A percentile compares a stretch with the other conserved stretches of the same genome.
These are phyloP conservation scores for Leptoteleia sp. DNA, from an alignment of 1,140 invertebrate genomes.

Conservation along the genomic window DNA sequence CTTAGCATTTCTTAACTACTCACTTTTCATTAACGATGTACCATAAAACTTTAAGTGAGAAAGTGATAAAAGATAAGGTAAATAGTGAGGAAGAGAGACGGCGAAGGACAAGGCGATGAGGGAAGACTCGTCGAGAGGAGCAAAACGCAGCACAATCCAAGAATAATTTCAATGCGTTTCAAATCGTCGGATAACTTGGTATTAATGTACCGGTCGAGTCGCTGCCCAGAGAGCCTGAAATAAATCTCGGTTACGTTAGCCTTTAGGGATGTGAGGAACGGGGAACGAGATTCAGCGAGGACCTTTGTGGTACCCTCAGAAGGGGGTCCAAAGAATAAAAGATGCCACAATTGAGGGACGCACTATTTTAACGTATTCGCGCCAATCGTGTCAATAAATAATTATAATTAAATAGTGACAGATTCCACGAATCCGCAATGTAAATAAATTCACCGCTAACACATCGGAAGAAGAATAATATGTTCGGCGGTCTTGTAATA, in stretches of 20 bases:
- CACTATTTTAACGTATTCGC: conserved; percentile 1
- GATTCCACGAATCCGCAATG: not conserved
- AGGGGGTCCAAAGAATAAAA: conserved; percentile 22
- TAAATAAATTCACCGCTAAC: not conserved
- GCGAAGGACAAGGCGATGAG: too few relatives aligned
- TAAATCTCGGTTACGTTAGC: conserved; percentile 48
- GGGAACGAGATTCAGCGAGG: conserved; percentile 14
- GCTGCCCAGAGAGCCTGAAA: conserved; percentile 44
- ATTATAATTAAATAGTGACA: conserved; percentile 1
- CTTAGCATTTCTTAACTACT: too few relatives aligned
- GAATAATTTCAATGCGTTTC: conserved; percentile 73
- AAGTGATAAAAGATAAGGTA: too few relatives aligned
- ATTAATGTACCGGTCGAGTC: conserved; percentile 69
- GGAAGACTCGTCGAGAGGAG: too few relatives aligned
- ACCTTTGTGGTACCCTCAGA: conserved; percentile 20
- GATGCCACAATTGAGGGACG: conserved; percentile 58
- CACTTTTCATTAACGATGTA: too few relatives aligned
- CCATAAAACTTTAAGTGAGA: too few relatives aligned
- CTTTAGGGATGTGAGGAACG: conserved; percentile 40
- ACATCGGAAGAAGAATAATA: conserved; percentile 1
- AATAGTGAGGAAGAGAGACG: too few relatives aligned
- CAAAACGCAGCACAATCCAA: conserved; percentile 68
- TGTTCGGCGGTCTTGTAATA: conserved; percentile 8
- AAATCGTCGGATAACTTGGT: conserved; percentile 73
- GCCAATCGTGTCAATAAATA: not conserved